These are phyloP conservation scores for Siderastrea radians DNA, from an alignment of 92 coral and sea anemone genomes.

Conservation along the genomic window DNA sequence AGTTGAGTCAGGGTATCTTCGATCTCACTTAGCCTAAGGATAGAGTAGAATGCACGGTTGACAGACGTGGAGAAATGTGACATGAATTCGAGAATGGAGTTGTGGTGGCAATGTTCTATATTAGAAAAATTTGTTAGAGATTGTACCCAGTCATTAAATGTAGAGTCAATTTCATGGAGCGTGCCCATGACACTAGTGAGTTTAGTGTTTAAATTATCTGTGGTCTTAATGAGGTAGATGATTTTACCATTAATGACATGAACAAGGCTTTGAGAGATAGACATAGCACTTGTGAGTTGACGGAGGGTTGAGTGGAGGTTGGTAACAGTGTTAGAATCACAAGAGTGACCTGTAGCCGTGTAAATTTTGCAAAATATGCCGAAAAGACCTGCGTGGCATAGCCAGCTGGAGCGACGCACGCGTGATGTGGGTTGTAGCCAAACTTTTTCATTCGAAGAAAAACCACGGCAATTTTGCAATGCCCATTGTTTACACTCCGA, in stretches of 20 bases:
- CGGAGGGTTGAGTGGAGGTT: not conserved
- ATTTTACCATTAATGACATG: conserved; percentile 51
- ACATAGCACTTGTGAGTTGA: conserved; percentile 4
- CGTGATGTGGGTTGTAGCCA: conserved; percentile 18
- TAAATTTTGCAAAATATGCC: conserved; percentile 33
- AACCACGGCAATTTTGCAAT: conserved; percentile 6
- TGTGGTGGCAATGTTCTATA: conserved; percentile 6
- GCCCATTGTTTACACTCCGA: conserved; percentile 61
- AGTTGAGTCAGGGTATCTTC: conserved; percentile 1
- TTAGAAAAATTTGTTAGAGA: not conserved
- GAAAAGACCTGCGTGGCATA: conserved; percentile 48
- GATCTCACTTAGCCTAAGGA: conserved; percentile 5
- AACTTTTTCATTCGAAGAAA: conserved; percentile 22
- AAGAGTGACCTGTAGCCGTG: conserved; percentile 17
- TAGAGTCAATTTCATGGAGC: not conserved
- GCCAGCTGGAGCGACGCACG: conserved; percentile 39
- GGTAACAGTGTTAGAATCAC: conserved; percentile 46
- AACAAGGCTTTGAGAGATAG: not conserved
- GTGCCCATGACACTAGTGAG: not conserved
- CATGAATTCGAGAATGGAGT: conserved; percentile 1
- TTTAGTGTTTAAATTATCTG: conserved; percentile 12
- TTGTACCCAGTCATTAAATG: not conserved
- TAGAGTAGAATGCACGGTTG: not conserved
- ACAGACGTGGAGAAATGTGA: not conserved
- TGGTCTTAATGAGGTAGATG: conserved; percentile 39